Conservation (phyloP, 2,113 vertebrate species). For the cat (Felis catus) region DNA sequence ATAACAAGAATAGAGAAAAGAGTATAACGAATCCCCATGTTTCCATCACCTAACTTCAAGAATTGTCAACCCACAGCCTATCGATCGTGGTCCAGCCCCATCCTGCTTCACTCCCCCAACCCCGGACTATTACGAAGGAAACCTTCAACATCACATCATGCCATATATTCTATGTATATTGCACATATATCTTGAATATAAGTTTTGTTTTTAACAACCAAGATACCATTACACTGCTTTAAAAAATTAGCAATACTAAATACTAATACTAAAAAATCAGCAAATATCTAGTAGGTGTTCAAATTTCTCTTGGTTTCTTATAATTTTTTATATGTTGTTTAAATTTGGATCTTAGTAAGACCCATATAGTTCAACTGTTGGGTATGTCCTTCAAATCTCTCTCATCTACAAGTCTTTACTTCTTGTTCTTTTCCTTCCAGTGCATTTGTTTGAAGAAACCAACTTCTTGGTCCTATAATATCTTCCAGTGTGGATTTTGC, state of each 20-base stretch:
- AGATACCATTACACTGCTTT: background rate
- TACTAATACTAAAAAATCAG: background rate
- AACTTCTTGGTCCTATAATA: background rate
- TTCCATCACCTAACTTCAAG: too few relatives aligned
- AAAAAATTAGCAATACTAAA: background rate
- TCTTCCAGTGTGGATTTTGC: background rate
- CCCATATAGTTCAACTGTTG: background rate
- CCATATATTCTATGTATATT: background rate
- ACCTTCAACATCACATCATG: background rate
- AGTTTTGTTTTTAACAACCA: too few relatives aligned
- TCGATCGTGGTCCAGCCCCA: background rate
- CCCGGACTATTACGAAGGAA: background rate
- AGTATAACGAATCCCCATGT: background rate
- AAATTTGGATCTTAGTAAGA: background rate
- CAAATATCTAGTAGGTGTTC: background rate
- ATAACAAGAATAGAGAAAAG: background rate
- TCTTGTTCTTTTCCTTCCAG: background rate
- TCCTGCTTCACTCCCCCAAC: background rate
- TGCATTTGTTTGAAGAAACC: background rate
- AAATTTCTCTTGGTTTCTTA: background rate
- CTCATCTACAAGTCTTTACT: background rate
- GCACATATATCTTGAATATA: too few relatives aligned
- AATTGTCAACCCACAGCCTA: background rate
- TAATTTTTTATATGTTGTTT: background rate
- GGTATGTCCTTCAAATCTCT: background rate